phyloP scores from a whole-genome alignment of 2,113 vertebrate genomes.

The Zosterops lateralis region DNA sequence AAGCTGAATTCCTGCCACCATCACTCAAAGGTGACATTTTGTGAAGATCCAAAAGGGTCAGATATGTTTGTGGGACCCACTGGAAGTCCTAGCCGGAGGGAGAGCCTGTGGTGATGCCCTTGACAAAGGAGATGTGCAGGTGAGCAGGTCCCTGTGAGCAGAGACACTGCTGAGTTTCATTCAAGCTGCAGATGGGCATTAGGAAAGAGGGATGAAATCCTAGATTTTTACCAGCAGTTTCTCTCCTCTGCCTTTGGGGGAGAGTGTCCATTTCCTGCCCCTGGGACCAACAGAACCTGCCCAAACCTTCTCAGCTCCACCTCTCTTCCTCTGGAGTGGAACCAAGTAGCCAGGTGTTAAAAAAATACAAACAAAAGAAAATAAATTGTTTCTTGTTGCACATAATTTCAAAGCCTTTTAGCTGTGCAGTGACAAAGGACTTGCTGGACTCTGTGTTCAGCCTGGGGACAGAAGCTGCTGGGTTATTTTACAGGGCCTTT shows the following conservation, averaged over 20 bases:
- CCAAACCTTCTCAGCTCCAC: background rate
- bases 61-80: background rate
- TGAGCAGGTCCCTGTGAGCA: background rate
- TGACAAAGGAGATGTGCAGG: background rate
- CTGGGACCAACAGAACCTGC: background rate
- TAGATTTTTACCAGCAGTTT: background rate
- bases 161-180: background rate
- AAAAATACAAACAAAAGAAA: background rate
- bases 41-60: background rate
- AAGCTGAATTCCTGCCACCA: background rate
- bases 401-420: background rate
- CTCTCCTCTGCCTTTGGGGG: background rate
- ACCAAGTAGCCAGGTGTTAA: background rate
- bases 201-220: background rate
- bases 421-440: background rate
- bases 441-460: background rate
- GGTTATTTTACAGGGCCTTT: background rate
- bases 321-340: background rate
- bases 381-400: background rate
- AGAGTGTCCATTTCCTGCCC: background rate
- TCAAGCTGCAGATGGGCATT: background rate
- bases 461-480: background rate
- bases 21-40: background rate
- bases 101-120: background rate
- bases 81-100: background rate